phyloP scores from a whole-genome alignment of 1,140 invertebrate genomes.

The Micrasema minimum region DNA sequence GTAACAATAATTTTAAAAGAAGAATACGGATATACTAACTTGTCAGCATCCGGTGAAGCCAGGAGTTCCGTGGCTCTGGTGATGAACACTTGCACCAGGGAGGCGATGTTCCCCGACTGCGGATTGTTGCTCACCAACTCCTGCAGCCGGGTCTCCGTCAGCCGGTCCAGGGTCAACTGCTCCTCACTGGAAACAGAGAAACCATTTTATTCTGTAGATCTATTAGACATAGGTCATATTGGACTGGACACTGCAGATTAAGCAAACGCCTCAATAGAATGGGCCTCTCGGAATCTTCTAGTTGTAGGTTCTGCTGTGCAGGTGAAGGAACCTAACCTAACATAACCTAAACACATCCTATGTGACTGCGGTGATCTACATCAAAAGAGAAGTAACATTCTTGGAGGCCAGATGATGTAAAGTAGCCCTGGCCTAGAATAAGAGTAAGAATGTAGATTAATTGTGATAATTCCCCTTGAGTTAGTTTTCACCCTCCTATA shows the following conservation, averaged over 20 bases:
- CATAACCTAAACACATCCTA: too few relatives aligned
- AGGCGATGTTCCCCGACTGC: slow-evolving; percentile 87
- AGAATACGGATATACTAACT: slow-evolving; percentile 69
- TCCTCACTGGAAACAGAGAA: slow-evolving; percentile 80
- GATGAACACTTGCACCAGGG: slow-evolving; percentile 86
- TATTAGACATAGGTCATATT: background rate
- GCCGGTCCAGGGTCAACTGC: slow-evolving; percentile 82
- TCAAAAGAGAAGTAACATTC: too few relatives aligned
- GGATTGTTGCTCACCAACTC: slow-evolving; percentile 82
- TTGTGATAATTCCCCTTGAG: background rate
- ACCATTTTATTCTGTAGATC: too few relatives aligned
- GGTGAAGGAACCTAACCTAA: too few relatives aligned
- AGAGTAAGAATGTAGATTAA: background rate
- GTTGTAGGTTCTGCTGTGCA: too few relatives aligned
- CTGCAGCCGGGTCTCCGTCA: slow-evolving; percentile 78
- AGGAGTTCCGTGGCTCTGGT: slow-evolving; percentile 82
- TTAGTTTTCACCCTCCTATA: background rate
- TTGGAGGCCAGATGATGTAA: background rate
- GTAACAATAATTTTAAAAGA: too few relatives aligned
- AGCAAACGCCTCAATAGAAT: too few relatives aligned
- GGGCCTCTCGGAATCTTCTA: too few relatives aligned
- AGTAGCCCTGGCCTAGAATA: background rate
- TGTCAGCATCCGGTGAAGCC: slow-evolving; percentile 84
- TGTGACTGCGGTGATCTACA: too few relatives aligned
- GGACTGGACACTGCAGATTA: too few relatives aligned